A percentile compares a stretch with the other conserved stretches of the same genome.
These are phyloP conservation scores for Diploscapter pachys DNA, from an alignment of 1,140 invertebrate genomes.

Conservation along the genomic window DNA sequence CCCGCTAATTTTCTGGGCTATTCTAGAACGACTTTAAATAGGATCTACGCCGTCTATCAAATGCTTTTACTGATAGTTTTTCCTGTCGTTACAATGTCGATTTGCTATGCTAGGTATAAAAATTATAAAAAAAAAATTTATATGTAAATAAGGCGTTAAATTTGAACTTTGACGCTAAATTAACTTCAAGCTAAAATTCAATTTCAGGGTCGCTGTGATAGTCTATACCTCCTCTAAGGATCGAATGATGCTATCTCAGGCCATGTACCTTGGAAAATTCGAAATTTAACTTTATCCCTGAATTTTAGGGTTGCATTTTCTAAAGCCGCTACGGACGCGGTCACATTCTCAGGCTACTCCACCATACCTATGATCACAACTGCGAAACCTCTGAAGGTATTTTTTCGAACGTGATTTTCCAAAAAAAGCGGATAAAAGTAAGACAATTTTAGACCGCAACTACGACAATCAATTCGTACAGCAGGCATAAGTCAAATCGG, in stretches of 20 bases:
- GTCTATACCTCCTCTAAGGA: constrained; percentile 44
- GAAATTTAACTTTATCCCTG: too few relatives aligned
- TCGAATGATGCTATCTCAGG: constrained; percentile 32
- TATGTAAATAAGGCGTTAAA: too few relatives aligned
- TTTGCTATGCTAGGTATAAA: too few relatives aligned
- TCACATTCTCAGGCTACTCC: constrained; percentile 39
- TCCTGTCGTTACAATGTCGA: too few relatives aligned
- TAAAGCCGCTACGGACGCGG: constrained; percentile 40
- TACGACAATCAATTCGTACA: constrained; percentile 27
- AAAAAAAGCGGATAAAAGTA: too few relatives aligned
- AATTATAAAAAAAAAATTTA: too few relatives aligned
- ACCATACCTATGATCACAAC: constrained; percentile 36
- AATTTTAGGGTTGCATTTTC: constrained; percentile 38
- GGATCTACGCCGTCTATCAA: constrained; percentile 35
- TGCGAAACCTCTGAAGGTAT: not conserved
- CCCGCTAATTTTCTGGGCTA: constrained; percentile 17
- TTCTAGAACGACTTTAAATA: constrained; percentile 25
- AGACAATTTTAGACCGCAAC: constrained; percentile 25
- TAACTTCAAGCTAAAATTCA: constrained; percentile 33
- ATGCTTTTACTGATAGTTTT: not conserved
- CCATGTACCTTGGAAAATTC: constrained; percentile 27
- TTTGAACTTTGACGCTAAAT: too few relatives aligned
- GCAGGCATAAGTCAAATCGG: constrained; percentile 20
- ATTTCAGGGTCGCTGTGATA: constrained; percentile 37
- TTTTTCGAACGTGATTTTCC: too few relatives aligned